Evolutionary conservation across 2,888 invertebrate species (phyloP).

Genomic region (Zeuzera pyrina): DNA sequence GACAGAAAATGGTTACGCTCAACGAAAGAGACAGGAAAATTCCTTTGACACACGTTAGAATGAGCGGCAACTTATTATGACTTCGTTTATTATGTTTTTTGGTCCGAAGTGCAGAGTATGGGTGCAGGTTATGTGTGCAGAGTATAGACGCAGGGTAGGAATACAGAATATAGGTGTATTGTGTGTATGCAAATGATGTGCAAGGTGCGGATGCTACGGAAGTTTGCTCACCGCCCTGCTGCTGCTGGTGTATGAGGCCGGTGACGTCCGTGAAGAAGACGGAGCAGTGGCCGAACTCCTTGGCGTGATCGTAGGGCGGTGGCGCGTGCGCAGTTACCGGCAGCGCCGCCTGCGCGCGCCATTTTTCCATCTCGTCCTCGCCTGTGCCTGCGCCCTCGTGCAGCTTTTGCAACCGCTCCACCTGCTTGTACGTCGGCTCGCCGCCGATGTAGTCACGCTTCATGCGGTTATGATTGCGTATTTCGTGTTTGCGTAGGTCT

Average conservation of each 20-base stretch:
- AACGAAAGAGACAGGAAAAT: too few relatives aligned
- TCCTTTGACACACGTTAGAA: too few relatives aligned
- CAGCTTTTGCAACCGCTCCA: slow-evolving; percentile 48
- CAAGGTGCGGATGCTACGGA: too few relatives aligned
- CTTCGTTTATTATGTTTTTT: too few relatives aligned
- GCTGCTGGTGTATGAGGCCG: slow-evolving; percentile 40
- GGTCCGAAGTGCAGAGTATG: too few relatives aligned
- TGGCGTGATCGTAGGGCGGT: slow-evolving; percentile 23
- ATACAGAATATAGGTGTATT: too few relatives aligned
- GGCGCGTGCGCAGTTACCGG: slow-evolving; percentile 22
- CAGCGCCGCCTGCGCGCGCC: slow-evolving; percentile 21
- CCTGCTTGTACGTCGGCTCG: slow-evolving; percentile 60
- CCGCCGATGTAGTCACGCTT: slow-evolving; percentile 63
- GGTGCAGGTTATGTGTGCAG: too few relatives aligned
- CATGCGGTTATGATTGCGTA: slow-evolving; percentile 55
- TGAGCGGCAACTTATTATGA: too few relatives aligned
- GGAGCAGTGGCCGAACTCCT: slow-evolving; percentile 39
- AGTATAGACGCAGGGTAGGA: too few relatives aligned
- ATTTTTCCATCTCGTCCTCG: slow-evolving; percentile 26
- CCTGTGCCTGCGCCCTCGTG: slow-evolving; percentile 24
- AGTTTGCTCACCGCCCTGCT: slow-evolving; percentile 35
- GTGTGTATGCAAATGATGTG: too few relatives aligned
- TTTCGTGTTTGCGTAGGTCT: slow-evolving; percentile 63
- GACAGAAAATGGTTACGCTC: too few relatives aligned
- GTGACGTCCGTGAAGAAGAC: slow-evolving; percentile 51